Evolutionary conservation across 1,140 invertebrate genomes (phyloP).

Genomic region (Formica exsecta): DNA sequence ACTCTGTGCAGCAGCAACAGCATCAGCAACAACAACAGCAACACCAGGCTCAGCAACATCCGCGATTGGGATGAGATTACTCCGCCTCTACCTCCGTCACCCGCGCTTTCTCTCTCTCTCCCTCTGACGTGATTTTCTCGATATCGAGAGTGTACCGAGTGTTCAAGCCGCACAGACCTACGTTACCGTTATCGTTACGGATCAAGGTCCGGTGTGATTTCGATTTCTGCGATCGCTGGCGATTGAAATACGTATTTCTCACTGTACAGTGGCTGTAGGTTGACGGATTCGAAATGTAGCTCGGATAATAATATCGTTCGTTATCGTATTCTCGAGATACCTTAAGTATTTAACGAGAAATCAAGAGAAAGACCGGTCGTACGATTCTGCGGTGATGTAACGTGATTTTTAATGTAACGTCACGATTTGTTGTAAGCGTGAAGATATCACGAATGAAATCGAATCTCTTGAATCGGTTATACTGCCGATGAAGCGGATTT

Average conservation of each 20-base stretch:
- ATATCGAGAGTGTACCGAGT: conserved; percentile 6
- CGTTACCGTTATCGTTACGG: conserved; percentile 30
- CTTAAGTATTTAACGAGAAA: background rate
- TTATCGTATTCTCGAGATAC: background rate
- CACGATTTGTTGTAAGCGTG: background rate
- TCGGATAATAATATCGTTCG: conserved; percentile 1
- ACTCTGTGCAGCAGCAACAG: conserved; percentile 71
- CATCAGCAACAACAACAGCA: conserved; percentile 67
- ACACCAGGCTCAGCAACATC: conserved; percentile 60
- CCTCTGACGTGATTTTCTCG: conserved; percentile 33
- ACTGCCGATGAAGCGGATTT: conserved; percentile 22
- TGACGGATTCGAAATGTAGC: conserved; percentile 14
- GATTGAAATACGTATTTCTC: conserved; percentile 25
- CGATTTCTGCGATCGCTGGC: conserved; percentile 5
- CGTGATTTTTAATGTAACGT: conserved; percentile 29
- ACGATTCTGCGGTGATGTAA: conserved; percentile 24
- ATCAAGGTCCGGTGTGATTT: conserved; percentile 14
- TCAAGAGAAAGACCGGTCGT: conserved; percentile 7
- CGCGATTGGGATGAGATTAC: conserved; percentile 69
- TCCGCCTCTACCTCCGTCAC: background rate
- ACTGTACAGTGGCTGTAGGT: background rate
- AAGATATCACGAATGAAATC: conserved; percentile 22
- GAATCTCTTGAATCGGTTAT: conserved; percentile 35
- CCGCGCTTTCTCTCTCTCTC: conserved; percentile 48
- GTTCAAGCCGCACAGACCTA: conserved; percentile 4